Conservation (phyloP, 1,140 invertebrate species). For the Nebria ingens region DNA sequence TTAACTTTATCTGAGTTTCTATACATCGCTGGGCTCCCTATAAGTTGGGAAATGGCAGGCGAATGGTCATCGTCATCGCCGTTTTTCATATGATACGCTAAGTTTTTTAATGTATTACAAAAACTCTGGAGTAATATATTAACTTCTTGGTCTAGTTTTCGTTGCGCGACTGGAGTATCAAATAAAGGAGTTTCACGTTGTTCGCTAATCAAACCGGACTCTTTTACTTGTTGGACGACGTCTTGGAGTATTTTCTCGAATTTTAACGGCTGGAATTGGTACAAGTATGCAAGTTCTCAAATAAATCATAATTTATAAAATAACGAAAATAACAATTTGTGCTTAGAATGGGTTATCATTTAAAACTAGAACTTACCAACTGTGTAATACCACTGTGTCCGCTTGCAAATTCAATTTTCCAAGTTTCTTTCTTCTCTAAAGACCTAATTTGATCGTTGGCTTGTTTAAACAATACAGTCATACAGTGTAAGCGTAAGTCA, state of each 20-base stretch:
- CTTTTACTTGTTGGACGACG: slow-evolving; percentile 73
- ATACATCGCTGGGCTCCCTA: slow-evolving; percentile 46
- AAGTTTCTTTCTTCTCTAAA: slow-evolving; percentile 73
- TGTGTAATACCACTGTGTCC: slow-evolving; percentile 72
- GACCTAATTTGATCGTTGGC: slow-evolving; percentile 66
- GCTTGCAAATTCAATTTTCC: slow-evolving; percentile 76
- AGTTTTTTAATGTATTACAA: slow-evolving; percentile 49
- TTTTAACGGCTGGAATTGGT: slow-evolving; percentile 64
- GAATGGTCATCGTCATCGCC: slow-evolving; percentile 42
- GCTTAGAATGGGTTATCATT: background rate
- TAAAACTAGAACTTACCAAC: slow-evolving; percentile 45
- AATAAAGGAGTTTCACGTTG: slow-evolving; percentile 59
- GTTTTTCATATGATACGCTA: slow-evolving; percentile 52
- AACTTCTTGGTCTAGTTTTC: slow-evolving; percentile 55
- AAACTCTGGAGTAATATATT: slow-evolving; percentile 61
- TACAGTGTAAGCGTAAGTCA: slow-evolving; percentile 79
- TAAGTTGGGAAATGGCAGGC: slow-evolving; percentile 49
- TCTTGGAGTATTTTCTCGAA: slow-evolving; percentile 78
- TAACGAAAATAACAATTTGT: too few species aligned
- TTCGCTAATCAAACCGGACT: slow-evolving; percentile 66
- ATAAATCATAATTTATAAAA: slow-evolving; percentile 12
- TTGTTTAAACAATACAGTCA: slow-evolving; percentile 76
- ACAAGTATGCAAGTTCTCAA: background rate
- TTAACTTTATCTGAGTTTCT: slow-evolving; percentile 20
- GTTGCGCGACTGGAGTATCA: slow-evolving; percentile 48